Evolutionary conservation across 2,888 invertebrate species (phyloP).

Genomic region (Cataglyphis albicans): DNA sequence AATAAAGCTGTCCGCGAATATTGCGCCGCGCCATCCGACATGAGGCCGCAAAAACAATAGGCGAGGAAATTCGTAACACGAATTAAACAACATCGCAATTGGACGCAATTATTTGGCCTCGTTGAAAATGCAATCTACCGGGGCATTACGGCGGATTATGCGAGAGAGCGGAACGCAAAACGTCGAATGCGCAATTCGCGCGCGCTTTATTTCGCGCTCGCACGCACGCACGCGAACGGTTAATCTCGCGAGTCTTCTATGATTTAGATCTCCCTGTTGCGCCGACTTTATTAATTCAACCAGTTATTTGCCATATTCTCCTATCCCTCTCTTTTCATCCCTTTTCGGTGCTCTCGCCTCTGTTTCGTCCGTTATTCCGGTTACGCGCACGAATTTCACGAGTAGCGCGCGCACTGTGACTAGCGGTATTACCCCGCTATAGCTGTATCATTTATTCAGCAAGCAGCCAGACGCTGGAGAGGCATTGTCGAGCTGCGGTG

Average conservation of each 20-base stretch:
- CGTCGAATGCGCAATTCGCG: constrained; percentile 46
- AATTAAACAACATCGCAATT: constrained; percentile 47
- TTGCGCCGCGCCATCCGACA: constrained; percentile 23
- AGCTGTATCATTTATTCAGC: constrained; percentile 76
- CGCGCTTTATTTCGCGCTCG: constrained; percentile 33
- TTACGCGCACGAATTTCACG: constrained; percentile 46
- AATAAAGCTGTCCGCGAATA: constrained; percentile 51
- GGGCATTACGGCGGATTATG: constrained; percentile 42
- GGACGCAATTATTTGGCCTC: constrained; percentile 52
- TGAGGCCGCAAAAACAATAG: constrained; percentile 42
- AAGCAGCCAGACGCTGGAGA: constrained; percentile 65
- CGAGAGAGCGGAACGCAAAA: neutral
- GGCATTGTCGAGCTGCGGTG: constrained; percentile 35
- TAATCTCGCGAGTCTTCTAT: constrained; percentile 55
- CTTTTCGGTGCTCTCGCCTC: neutral
- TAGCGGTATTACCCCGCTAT: constrained; percentile 68
- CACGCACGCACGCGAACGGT: constrained; percentile 2
- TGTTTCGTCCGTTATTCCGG: constrained; percentile 31
- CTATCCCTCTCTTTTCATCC: neutral
- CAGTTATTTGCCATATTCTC: constrained; percentile 55
- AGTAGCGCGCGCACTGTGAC: constrained; percentile 53
- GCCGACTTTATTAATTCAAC: constrained; percentile 63
- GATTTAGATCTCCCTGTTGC: constrained; percentile 61
- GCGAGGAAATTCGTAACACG: constrained; percentile 35
- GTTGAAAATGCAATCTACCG: constrained; percentile 50